Evolutionary conservation across 2,888 invertebrate species (phyloP).

Genomic region (Tetragonula carbonaria): DNA sequence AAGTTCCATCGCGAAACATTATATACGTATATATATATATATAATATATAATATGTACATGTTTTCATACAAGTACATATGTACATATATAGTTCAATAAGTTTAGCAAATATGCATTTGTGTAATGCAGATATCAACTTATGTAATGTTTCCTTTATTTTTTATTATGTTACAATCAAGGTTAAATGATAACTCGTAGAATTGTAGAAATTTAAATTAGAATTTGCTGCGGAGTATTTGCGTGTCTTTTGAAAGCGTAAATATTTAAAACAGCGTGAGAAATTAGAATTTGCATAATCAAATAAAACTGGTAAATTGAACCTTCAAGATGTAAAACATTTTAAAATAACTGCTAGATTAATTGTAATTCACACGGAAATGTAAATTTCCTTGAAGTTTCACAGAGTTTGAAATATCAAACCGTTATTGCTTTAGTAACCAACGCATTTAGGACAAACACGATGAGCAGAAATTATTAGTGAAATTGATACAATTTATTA

Average conservation of each 20-base stretch:
- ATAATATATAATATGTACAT: background rate
- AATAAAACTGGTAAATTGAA: background rate
- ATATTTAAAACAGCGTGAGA: background rate
- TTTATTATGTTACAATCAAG: background rate
- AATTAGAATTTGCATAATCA: background rate
- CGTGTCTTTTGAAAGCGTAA: background rate
- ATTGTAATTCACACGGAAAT: background rate
- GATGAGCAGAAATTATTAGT: background rate
- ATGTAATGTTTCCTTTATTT: constrained; percentile 22
- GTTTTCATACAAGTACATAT: background rate
- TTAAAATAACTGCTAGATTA: background rate
- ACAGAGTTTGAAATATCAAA: constrained; percentile 13
- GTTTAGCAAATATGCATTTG: too few relatives aligned
- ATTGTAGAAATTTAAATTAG: background rate
- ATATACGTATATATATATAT: too few relatives aligned
- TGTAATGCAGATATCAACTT: constrained; percentile 5
- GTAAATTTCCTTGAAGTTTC: constrained; percentile 7
- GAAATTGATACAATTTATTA: background rate
- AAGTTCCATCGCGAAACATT: background rate
- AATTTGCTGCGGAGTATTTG: background rate
- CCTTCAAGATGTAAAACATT: background rate
- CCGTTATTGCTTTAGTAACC: background rate
- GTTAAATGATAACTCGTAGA: background rate
- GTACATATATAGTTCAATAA: too few relatives aligned
- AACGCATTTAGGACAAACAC: background rate